Conservation (phyloP, 2,113 vertebrate genomes). For the Centropus unirufus region DNA sequence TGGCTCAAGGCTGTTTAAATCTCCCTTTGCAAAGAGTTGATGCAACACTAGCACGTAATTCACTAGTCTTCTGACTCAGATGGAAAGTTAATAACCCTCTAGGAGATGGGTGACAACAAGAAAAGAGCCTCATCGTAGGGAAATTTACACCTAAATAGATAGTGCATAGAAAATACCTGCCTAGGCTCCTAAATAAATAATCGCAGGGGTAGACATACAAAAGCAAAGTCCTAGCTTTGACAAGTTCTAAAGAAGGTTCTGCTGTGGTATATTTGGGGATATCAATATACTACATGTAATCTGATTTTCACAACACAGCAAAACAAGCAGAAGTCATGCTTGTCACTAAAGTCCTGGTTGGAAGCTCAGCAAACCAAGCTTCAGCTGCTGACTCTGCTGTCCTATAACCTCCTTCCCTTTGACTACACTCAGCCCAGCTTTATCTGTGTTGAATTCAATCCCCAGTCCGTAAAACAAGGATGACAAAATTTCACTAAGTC, state of each 20-base stretch:
- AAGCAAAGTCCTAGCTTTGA: neutral
- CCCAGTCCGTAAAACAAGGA: neutral
- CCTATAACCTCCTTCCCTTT: neutral
- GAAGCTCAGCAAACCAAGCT: neutral
- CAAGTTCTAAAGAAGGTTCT: neutral
- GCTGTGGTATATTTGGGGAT: neutral
- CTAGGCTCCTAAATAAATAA: neutral
- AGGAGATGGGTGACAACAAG: neutral
- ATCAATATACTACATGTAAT: fast-evolving
- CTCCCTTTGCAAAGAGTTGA: neutral
- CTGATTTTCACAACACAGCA: neutral
- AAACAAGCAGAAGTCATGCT: neutral
- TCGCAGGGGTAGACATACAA: neutral
- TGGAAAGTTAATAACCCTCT: neutral
- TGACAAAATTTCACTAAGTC: neutral
- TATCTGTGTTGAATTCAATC: neutral
- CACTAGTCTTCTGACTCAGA: neutral
- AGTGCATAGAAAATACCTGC: neutral
- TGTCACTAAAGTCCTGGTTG: neutral
- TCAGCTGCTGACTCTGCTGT: neutral
- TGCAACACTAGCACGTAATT: neutral
- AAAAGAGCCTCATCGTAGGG: fast-evolving
- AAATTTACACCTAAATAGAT: neutral
- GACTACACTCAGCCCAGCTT: neutral
- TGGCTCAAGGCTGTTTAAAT: neutral